Conservation (phyloP, 2,888 invertebrate genomes). For the Conus canariensis region DNA sequence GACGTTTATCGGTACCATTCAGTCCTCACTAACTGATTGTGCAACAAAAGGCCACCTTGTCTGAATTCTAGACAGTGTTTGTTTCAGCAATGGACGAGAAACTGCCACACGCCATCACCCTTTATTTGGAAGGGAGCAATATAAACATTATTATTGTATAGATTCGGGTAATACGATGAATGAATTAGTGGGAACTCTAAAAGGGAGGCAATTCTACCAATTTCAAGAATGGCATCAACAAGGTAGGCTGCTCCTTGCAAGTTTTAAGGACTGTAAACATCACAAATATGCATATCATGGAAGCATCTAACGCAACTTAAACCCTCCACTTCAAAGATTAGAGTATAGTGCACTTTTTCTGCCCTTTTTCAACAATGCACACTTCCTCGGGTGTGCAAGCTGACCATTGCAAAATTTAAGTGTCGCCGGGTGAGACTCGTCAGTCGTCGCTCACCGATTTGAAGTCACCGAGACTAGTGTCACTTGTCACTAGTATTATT, state of each 20-base stretch:
- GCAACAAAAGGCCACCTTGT: too few species aligned
- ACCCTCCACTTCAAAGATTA: background rate
- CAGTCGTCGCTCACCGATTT: too few species aligned
- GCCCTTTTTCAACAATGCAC: background rate
- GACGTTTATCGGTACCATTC: too few species aligned
- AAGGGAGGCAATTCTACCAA: slow-evolving; percentile 11
- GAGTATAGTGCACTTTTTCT: background rate
- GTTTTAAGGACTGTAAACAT: background rate
- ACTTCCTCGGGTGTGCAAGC: background rate
- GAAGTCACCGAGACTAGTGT: too few species aligned
- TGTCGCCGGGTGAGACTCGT: too few species aligned
- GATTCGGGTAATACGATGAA: slow-evolving; percentile 13
- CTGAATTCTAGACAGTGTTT: too few species aligned
- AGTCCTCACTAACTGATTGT: background rate
- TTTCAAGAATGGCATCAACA: background rate
- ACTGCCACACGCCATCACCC: too few species aligned
- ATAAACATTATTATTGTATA: too few species aligned
- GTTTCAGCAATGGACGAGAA: too few species aligned
- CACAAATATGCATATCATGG: too few species aligned
- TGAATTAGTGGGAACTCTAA: background rate
- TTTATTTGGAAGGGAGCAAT: too few species aligned
- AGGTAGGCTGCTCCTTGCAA: background rate
- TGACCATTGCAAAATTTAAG: background rate
- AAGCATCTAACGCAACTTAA: background rate
- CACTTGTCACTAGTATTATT: too few species aligned